Evolutionary conservation across 2,797 vertebrate genomes (phyloP).

Genomic region (Anguilla obscura): DNA sequence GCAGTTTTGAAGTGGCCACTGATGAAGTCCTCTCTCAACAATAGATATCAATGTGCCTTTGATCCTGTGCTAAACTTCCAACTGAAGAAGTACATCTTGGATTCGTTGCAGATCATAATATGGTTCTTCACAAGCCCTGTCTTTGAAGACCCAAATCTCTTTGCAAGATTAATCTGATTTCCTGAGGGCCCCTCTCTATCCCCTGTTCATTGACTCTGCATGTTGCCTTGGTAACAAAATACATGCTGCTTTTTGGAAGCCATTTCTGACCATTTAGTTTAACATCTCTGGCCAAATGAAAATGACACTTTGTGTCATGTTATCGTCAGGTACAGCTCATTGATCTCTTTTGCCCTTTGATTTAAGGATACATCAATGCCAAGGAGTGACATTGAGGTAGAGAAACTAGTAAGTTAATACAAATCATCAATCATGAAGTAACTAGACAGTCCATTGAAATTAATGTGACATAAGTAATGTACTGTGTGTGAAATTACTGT

Average conservation of each 20-base stretch:
- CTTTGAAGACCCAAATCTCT: conserved; percentile 63
- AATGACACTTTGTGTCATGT: background rate
- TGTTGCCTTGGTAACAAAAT: conserved; percentile 58
- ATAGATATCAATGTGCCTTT: conserved; percentile 34
- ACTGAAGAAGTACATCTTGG: conserved; percentile 46
- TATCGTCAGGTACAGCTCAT: background rate
- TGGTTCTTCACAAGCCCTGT: conserved; percentile 51
- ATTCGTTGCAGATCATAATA: conserved; percentile 55
- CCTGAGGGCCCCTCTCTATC: conserved; percentile 46
- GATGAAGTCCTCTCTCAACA: conserved; percentile 28
- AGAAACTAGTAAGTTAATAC: background rate
- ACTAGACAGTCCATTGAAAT: background rate
- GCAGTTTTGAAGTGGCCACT: conserved; percentile 57
- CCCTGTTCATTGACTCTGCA: conserved; percentile 35
- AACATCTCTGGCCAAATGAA: background rate
- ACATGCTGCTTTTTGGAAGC: conserved; percentile 42
- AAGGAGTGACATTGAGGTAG: background rate
- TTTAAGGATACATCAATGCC: background rate
- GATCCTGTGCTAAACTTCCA: conserved; percentile 56
- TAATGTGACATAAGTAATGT: no score
- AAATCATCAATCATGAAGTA: background rate
- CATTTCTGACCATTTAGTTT: background rate
- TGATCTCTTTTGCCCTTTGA: background rate
- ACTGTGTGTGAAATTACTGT: no score
- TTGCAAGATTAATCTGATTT: conserved; percentile 62